phyloP scores from a whole-genome alignment of 2,888 invertebrate species.

The Ormyrus thymus region DNA sequence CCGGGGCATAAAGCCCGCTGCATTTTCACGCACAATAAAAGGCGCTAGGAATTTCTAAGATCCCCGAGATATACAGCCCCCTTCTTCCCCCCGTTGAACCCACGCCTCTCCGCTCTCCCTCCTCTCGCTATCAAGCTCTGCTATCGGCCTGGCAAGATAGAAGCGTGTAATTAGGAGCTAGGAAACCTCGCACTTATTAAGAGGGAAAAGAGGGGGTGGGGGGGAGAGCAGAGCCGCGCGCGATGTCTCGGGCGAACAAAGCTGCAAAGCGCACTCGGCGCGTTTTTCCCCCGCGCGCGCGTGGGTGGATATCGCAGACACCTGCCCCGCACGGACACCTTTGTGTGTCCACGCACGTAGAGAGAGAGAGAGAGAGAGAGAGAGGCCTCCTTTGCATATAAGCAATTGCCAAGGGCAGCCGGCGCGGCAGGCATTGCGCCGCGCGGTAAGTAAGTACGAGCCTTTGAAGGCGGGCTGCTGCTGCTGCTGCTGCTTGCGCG shows the following conservation, averaged over 20 bases:
- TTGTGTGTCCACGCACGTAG: background rate
- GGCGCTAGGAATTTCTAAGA: conserved; percentile 38
- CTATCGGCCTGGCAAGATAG: conserved; percentile 26
- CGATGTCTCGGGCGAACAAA: background rate
- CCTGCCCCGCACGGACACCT: background rate
- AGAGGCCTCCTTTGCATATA: conserved; percentile 32
- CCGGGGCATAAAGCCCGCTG: conserved; percentile 7
- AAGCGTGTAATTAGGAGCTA: conserved; percentile 47
- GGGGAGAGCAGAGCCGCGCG: background rate
- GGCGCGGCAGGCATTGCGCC: background rate
- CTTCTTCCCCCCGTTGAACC: no score
- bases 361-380: conserved; percentile 5
- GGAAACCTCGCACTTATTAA: no score
- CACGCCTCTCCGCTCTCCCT: background rate
- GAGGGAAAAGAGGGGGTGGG: no score
- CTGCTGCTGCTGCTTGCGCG: conserved; percentile 20
- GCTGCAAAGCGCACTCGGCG: conserved; percentile 11
- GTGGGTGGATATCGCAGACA: conserved; percentile 31
- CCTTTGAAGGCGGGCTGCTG: background rate
- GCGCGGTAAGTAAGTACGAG: background rate
- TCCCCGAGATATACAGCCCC: conserved; percentile 15
- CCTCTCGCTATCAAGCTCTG: conserved; percentile 12
- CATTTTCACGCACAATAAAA: conserved; percentile 46
- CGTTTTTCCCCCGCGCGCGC: conserved; percentile 21
- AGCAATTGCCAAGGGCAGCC: conserved; percentile 28